Evolutionary conservation across 2,888 invertebrate species (phyloP), one percentile per base, ranked within the genome.

Genomic region (Lithophane semibrunnea): DNA sequence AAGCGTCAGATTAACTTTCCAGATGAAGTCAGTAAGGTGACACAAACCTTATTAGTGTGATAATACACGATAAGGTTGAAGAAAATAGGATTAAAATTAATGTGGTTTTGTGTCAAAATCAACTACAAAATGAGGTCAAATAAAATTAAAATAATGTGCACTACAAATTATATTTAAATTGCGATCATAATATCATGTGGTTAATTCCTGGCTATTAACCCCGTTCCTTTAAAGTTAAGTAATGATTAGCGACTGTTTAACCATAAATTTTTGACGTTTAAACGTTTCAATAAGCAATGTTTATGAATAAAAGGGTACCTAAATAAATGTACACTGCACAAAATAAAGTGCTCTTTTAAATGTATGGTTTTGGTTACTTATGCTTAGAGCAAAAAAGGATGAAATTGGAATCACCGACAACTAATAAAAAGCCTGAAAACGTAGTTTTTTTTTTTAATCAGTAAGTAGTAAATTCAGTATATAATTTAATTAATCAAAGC

Each of bases 1-100:
- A 91, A 92, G 86, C 86, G 94, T 95, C 94, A 91, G 94, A 95
- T 95, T 94, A 94, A 90, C 92, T 94, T 94, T 93, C 91, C 89
- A 91, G 91, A 91, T 91, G 90, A 90, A 91, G 88, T 90, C 84
- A 73, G 91, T 93, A 94, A 95, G 92, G 89, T 92, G 94, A 95
- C 93, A 92, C 92, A 91, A 90, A 88, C 87, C 85, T 90, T 90
- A 89, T 87, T 79, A 86, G 75, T 58, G 79, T 79, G 89, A 87
- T 88, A 86, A 88, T 71, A 85, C 69, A 60, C 9, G 65, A 61
- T 76, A 63, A 63, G 49, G 74, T 68, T 68, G 86, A 86, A 85
- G 49, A 64, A 73, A 75, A 84, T 54, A 58, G 24, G 75, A 86
- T 79, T 75, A 85, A 56, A 56, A 12, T 21, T 56, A 21, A 74